Evolutionary conservation across 2,797 vertebrate species (phyloP).

Genomic region (Protonibea diacanthus): DNA sequence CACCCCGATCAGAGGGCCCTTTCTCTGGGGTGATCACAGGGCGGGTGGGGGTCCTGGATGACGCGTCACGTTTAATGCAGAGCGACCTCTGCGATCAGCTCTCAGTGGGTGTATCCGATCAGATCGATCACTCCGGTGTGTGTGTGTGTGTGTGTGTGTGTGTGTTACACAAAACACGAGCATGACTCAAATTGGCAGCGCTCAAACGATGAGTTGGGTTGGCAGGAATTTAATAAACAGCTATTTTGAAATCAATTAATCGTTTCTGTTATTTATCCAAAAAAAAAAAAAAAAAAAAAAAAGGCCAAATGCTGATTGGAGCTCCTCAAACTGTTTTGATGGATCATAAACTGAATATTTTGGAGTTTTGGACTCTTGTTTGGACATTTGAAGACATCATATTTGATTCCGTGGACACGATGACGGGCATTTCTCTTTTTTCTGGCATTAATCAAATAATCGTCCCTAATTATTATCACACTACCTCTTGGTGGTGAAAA

Average conservation of each 20-base stretch:
- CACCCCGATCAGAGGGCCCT: not conserved
- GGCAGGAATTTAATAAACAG: not conserved
- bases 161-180: too few relatives aligned
- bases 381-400: not conserved
- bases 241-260: not conserved
- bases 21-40: constrained; percentile 34
- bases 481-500: too few relatives aligned
- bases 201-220: not conserved
- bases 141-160: constrained; percentile 29
- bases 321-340: not conserved
- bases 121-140: constrained; percentile 64
- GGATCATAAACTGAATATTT: not conserved
- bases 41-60: too few relatives aligned
- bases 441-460: not conserved
- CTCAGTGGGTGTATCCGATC: constrained; percentile 74
- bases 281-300: constrained; percentile 13
- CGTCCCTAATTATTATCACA: not conserved
- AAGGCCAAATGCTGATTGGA: not conserved
- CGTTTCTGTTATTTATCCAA: not conserved
- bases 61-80: constrained; percentile 73
- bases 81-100: constrained; percentile 75
- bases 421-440: not conserved
- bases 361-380: not conserved
- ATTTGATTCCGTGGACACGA: not conserved
- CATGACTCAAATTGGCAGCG: not conserved